Conservation (phyloP, 2,888 invertebrate genomes). For the Lagria hirta region DNA sequence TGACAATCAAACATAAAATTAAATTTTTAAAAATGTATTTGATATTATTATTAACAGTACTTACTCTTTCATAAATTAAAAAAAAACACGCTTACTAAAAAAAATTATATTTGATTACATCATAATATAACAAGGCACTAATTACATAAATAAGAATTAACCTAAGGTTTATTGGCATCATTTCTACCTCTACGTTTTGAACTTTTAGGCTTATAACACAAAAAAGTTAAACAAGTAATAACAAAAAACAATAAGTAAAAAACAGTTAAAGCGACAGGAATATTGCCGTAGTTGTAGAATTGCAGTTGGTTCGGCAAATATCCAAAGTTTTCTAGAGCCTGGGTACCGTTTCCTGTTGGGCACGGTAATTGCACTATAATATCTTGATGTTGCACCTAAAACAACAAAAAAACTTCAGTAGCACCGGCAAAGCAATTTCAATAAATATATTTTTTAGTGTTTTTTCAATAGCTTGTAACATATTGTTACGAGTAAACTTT, state of each 20-base stretch:
- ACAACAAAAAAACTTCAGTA: conserved; percentile 14
- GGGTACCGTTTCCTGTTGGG: conserved; percentile 77
- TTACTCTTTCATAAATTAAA: too few species aligned
- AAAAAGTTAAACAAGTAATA: conserved; percentile 62
- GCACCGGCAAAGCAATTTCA: too few species aligned
- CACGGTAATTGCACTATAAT: conserved; percentile 84
- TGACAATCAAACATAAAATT: too few species aligned
- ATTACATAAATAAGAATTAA: conserved; percentile 13
- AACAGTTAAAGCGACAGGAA: conserved; percentile 62
- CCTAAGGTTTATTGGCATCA: conserved; percentile 64
- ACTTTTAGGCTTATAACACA: conserved; percentile 46
- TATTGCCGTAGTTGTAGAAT: conserved; percentile 58
- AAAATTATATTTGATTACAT: too few species aligned
- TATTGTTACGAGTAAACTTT: too few species aligned
- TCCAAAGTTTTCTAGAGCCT: conserved; percentile 61
- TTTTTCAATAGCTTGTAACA: too few species aligned
- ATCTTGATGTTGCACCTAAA: conserved; percentile 79
- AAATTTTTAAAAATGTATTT: too few species aligned
- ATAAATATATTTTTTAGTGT: too few species aligned
- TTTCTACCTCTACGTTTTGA: conserved; percentile 56
- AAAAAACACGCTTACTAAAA: too few species aligned
- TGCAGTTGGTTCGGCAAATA: conserved; percentile 58
- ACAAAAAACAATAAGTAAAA: conserved; percentile 65
- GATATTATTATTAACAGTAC: too few species aligned
- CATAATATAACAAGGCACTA: too few species aligned